phyloP scores from a whole-genome alignment of 1,140 invertebrate species.

The Liolophura sinensis region DNA sequence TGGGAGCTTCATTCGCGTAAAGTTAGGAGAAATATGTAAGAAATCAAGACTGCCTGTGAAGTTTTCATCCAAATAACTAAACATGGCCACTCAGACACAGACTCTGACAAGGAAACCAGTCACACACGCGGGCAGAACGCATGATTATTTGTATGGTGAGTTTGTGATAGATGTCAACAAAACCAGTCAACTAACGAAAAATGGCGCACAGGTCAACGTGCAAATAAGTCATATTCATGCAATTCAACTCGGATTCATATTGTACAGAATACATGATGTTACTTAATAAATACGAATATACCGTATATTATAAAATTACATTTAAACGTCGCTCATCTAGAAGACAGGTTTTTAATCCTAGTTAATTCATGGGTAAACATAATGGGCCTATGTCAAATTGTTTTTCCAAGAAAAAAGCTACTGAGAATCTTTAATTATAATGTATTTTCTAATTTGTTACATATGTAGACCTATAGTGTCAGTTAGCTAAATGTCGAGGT shows the following conservation, averaged over 20 bases:
- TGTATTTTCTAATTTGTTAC: too few relatives aligned
- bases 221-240: neutral
- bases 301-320: neutral
- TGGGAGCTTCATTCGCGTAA: too few relatives aligned
- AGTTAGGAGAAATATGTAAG: too few relatives aligned
- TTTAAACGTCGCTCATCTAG: too few relatives aligned
- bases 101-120: slow-evolving; percentile 33
- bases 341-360: too few relatives aligned
- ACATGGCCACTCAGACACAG: slow-evolving; percentile 55
- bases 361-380: too few relatives aligned
- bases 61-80: slow-evolving; percentile 4
- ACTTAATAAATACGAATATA: neutral
- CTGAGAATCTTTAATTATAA: too few relatives aligned
- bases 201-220: neutral
- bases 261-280: neutral
- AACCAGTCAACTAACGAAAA: neutral
- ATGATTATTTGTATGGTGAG: slow-evolving; percentile 57
- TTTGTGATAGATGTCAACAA: slow-evolving; percentile 9
- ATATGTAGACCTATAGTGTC: too few relatives aligned
- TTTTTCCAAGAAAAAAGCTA: too few relatives aligned
- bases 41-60: neutral
- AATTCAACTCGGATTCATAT: neutral
- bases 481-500: too few relatives aligned
- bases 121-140: slow-evolving; percentile 38
- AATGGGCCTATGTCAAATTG: too few relatives aligned